These are phyloP conservation scores for Periophthalmus magnuspinnatus DNA, from an alignment of 2,797 vertebrate genomes.

Conservation along the genomic window DNA sequence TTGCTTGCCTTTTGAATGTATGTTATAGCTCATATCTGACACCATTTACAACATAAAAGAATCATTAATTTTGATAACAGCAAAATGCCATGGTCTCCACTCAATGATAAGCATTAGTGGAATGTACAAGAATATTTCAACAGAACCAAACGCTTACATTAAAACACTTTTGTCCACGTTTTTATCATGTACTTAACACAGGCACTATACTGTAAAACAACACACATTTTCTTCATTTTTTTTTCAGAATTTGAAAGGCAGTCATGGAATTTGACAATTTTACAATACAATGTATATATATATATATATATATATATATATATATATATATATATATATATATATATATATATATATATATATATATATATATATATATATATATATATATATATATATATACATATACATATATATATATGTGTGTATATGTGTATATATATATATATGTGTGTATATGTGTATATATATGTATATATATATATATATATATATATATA, in stretches of 20 bases:
- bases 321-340: no score
- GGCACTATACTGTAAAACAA: constrained; percentile 28
- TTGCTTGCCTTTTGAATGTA: not conserved
- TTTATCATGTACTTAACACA: constrained; percentile 12
- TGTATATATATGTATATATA: no score
- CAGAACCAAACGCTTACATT: not conserved
- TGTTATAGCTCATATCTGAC: not conserved
- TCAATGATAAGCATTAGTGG: constrained; percentile 4
- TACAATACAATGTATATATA: constrained; percentile 34
- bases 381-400: no score
- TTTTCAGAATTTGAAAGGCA: not conserved
- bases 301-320: no score
- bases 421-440: no score
- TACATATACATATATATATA: no score
- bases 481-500: no score
- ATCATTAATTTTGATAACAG: constrained; percentile 5
- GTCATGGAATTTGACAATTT: constrained; percentile 8
- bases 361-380: constrained; percentile 22
- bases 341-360: no score
- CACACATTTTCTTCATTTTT: constrained; percentile 3
- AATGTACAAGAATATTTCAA: not conserved
- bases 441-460: no score
- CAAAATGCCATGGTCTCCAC: constrained; percentile 5
- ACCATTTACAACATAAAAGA: not conserved
- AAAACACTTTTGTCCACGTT: not conserved